These are phyloP conservation scores for Urophycis tenuis DNA, from an alignment of 2,797 vertebrate genomes.

Conservation along the genomic window DNA sequence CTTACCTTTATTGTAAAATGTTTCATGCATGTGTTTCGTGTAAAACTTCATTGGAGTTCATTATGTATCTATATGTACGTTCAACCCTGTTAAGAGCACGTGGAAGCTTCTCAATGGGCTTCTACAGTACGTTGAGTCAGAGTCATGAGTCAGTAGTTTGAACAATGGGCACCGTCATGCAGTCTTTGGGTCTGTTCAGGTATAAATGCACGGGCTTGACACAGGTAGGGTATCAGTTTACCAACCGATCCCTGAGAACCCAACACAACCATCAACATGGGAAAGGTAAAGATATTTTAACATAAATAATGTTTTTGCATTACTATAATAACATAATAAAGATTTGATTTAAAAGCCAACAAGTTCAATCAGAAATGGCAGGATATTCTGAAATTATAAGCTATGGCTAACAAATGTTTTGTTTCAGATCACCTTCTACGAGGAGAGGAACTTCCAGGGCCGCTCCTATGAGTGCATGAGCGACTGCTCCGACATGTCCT, in stretches of 20 bases:
- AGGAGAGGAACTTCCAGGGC: constrained; percentile 64
- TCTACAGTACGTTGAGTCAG: constrained; percentile 52
- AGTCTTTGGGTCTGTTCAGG: constrained; percentile 44
- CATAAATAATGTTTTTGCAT: neutral
- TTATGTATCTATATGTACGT: neutral
- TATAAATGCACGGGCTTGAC: constrained; percentile 62
- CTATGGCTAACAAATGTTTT: neutral
- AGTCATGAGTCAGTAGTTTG: constrained; percentile 54
- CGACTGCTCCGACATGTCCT: constrained; percentile 44
- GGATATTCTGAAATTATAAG: neutral
- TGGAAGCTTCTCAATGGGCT: constrained; percentile 39
- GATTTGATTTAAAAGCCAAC: neutral
- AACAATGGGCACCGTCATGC: constrained; percentile 50
- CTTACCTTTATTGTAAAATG: too few species aligned
- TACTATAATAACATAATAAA: neutral
- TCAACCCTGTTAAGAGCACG: neutral
- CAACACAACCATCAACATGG: constrained; percentile 48
- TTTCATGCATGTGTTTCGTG: too few species aligned
- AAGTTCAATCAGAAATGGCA: neutral
- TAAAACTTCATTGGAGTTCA: neutral
- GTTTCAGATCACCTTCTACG: constrained; percentile 71
- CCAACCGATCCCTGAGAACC: constrained; percentile 26
- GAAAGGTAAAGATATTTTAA: constrained; percentile 46
- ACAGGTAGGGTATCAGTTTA: constrained; percentile 42
- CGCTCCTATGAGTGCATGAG: constrained; percentile 60